A percentile compares a stretch with the other conserved stretches of the same genome.
Conservation (phyloP, 2,113 vertebrate species). For the Glaucidium brasilianum region DNA sequence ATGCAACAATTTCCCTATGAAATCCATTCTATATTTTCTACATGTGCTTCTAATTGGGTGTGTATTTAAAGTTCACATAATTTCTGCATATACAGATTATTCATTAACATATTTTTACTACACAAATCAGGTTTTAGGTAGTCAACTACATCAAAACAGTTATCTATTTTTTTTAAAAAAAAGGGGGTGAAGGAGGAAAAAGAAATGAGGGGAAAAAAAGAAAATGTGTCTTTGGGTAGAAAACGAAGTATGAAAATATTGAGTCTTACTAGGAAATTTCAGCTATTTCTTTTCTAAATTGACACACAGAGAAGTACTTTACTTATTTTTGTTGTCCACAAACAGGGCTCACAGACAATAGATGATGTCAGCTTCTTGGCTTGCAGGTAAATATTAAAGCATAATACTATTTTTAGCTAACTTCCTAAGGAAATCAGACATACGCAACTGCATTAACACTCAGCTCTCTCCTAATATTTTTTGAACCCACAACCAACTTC, state of each 20-base stretch:
- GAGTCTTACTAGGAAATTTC: not conserved
- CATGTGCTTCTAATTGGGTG: not conserved
- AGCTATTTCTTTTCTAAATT: not conserved
- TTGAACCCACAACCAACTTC: not conserved
- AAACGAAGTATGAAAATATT: not conserved
- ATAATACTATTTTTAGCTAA: conserved; percentile 5
- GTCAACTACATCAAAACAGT: not conserved
- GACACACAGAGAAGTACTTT: not conserved
- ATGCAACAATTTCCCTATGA: not conserved
- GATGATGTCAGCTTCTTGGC: conserved; percentile 31
- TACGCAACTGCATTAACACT: not conserved
- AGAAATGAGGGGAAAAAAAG: accelerated
- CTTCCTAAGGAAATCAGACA: conserved; percentile 16
- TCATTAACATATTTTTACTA: not conserved
- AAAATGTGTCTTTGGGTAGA: not conserved
- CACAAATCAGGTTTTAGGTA: not conserved
- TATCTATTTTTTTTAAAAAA: not conserved
- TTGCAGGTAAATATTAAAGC: not conserved
- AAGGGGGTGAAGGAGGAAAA: not conserved
- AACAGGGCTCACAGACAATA: not conserved
- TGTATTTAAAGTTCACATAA: not conserved
- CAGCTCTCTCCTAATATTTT: not conserved
- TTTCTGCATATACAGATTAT: not conserved
- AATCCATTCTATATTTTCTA: not conserved
- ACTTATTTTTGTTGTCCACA: not conserved